Percentiles rank a stretch among this genome's conserved stretches.
Conservation (phyloP, 2,797 vertebrate genomes). For the Tragelaphus oryx region DNA sequence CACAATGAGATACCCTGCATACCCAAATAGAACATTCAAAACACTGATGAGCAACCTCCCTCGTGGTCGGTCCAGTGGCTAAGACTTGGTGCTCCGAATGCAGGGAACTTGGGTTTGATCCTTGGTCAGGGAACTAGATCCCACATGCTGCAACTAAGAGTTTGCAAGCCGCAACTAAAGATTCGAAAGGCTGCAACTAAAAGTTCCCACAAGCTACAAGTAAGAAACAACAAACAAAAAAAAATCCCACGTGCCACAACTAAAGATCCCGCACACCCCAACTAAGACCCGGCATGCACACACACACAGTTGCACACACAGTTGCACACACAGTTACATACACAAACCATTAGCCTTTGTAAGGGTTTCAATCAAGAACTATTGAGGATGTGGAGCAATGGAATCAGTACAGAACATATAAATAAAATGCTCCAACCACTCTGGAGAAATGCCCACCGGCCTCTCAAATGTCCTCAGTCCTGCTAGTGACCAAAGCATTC, state of each 20-base stretch:
- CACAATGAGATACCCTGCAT: neutral
- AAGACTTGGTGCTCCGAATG: neutral
- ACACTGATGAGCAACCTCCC: neutral
- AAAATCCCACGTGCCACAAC: neutral
- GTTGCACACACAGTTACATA: neutral
- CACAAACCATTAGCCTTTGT: neutral
- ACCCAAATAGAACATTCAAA: neutral
- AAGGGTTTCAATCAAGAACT: neutral
- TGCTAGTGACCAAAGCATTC: neutral
- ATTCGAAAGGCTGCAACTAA: neutral
- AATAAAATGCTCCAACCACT: neutral
- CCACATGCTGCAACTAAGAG: neutral
- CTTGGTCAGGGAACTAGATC: neutral
- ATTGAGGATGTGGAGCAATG: neutral
- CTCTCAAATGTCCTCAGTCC: neutral
- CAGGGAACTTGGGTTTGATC: neutral
- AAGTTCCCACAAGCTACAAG: neutral
- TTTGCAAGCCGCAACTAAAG: neutral
- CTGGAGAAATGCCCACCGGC: neutral
- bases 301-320: accelerated
- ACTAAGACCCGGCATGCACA: neutral
- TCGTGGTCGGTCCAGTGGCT: neutral
- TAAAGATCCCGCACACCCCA: neutral
- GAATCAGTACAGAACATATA: neutral
- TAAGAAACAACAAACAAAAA: neutral